phyloP scores from a whole-genome alignment of 2,797 vertebrate genomes.

The Buceros bicornis region DNA sequence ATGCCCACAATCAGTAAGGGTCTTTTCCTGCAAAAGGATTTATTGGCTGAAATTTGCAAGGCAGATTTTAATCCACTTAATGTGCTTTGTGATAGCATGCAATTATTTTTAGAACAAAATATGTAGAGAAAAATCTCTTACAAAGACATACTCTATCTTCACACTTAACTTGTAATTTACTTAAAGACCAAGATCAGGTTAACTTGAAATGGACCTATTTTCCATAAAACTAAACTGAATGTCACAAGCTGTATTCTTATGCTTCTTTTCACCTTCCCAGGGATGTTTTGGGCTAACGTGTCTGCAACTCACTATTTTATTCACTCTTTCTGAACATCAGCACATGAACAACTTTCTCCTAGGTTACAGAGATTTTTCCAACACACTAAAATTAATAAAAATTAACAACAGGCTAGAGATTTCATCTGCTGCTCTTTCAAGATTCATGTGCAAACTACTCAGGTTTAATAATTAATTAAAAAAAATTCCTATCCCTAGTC shows the following conservation, averaged over 20 bases:
- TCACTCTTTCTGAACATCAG: background rate
- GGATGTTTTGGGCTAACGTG: background rate
- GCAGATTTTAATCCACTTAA: background rate
- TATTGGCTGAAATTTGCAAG: background rate
- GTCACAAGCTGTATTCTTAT: background rate
- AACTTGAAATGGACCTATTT: background rate
- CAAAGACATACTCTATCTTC: background rate
- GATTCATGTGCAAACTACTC: background rate
- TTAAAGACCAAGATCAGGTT: background rate
- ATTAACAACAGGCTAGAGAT: background rate
- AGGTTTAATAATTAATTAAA: background rate
- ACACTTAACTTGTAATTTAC: background rate
- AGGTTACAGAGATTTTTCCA: background rate
- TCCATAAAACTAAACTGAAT: background rate
- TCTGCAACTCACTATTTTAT: background rate
- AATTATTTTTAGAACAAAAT: background rate
- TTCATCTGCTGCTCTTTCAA: background rate
- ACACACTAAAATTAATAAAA: background rate
- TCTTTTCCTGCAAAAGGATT: background rate
- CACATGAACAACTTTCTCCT: background rate
- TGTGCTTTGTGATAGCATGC: background rate
- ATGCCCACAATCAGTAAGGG: rapidly evolving
- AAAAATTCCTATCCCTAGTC: background rate
- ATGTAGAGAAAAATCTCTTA: background rate
- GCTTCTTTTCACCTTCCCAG: background rate